phyloP scores from a whole-genome alignment of 2,113 vertebrate species.

The Psilopogon haemacephalus region DNA sequence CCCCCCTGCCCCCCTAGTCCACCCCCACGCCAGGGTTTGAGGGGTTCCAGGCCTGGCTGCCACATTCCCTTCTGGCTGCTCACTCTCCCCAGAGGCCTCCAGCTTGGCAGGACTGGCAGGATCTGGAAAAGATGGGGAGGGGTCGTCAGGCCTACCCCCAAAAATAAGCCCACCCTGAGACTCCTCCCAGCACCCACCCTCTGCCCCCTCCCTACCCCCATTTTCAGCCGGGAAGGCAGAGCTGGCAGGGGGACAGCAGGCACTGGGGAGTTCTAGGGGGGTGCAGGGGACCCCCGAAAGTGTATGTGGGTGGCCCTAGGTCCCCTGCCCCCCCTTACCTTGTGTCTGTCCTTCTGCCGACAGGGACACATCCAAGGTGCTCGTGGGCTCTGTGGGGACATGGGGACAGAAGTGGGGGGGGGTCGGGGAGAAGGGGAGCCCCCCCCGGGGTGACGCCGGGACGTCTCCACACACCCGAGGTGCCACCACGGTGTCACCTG shows the following conservation, averaged over 20 bases:
- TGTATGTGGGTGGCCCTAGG: no score
- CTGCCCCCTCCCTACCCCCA: not conserved
- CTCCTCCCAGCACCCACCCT: not conserved
- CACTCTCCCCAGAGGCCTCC: not conserved
- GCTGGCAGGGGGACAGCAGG: no score
- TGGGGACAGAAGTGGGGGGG: not conserved
- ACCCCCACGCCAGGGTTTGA: no score
- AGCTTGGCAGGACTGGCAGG: not conserved
- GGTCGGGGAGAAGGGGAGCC: not conserved
- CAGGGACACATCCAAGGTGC: not conserved
- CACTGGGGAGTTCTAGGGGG: no score
- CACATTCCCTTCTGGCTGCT: not conserved
- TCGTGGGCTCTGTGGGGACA: not conserved
- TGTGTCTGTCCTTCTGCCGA: not conserved
- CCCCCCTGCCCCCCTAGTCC: no score
- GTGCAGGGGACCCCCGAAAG: no score
- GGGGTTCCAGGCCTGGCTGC: not conserved
- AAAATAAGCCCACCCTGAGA: no score
- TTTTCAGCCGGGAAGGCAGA: not conserved
- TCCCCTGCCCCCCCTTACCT: not conserved
- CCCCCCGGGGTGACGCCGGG: not conserved
- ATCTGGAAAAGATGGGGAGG: not conserved
- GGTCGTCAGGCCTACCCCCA: not conserved
- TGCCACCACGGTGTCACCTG: no score
- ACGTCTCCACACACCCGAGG: no score